Conservation (phyloP, 2,797 vertebrate genomes). For the Sebastiscus albofasciatus region DNA sequence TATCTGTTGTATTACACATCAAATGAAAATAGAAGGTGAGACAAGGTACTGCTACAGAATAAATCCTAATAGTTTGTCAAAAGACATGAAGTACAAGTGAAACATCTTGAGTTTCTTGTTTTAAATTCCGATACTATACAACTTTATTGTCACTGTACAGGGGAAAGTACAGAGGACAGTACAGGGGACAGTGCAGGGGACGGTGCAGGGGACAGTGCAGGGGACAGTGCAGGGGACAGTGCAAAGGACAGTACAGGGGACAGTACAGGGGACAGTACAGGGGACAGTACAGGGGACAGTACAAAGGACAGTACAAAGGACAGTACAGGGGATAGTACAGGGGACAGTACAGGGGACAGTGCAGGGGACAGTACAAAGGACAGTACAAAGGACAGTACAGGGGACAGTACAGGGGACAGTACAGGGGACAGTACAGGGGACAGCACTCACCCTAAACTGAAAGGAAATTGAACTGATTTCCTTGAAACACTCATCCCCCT, state of each 20-base stretch:
- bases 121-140: neutral
- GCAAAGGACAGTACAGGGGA: neutral
- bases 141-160: neutral
- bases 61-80: neutral
- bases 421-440: neutral
- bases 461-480: slow-evolving; percentile 92
- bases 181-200: slow-evolving; percentile 12
- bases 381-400: neutral
- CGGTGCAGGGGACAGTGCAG: neutral
- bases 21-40: neutral
- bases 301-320: slow-evolving; percentile 21
- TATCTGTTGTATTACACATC: slow-evolving; percentile 78
- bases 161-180: neutral
- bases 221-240: slow-evolving; percentile 24
- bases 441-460: slow-evolving; percentile 91
- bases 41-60: neutral
- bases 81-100: neutral
- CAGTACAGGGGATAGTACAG: neutral
- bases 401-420: neutral
- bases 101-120: neutral
- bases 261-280: slow-evolving; percentile 21
- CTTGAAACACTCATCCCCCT: slow-evolving; percentile 95
- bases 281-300: neutral
- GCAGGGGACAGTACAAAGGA: slow-evolving; percentile 16
- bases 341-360: neutral